Conservation (phyloP, 2,888 invertebrate species). For the Ophion ellenae region DNA sequence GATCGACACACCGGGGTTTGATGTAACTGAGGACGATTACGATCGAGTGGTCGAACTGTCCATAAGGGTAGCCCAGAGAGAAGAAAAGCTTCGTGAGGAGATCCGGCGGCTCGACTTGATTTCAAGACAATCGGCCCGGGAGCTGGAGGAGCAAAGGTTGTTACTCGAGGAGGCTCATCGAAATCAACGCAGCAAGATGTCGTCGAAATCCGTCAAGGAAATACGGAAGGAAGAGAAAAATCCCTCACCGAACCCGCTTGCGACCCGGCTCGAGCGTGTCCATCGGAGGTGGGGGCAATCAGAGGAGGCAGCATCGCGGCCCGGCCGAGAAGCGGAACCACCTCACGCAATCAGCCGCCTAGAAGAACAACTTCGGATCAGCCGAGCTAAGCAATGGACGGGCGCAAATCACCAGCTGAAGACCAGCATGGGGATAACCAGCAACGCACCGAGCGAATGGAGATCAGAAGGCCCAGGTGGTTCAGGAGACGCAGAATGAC, state of each 20-base stretch:
- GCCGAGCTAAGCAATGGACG: constrained; percentile 4
- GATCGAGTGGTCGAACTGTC: background rate
- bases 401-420: constrained; percentile 1
- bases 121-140: constrained; percentile 1
- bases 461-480: background rate
- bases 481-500: background rate
- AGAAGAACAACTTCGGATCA: background rate
- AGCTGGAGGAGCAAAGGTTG: background rate
- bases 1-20: background rate
- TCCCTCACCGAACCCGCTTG: constrained; percentile 1
- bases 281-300: constrained; percentile 15
- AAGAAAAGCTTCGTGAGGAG: constrained; percentile 19
- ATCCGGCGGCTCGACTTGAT: constrained; percentile 19
- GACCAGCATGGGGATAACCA: constrained; percentile 1
- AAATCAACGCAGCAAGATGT: constrained; percentile 12
- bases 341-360: background rate
- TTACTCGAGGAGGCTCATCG: constrained; percentile 23
- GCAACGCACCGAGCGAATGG: background rate
- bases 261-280: background rate
- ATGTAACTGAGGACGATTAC: background rate
- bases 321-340: background rate
- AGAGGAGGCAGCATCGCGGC: background rate
- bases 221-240: background rate
- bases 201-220: background rate
- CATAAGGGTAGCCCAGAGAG: constrained; percentile 5